Evolutionary conservation across 92 coral and sea anemone genomes (phyloP), one percentile per base, ranked within the genome.

Genomic region (Parazoanthus atlanticus): DNA sequence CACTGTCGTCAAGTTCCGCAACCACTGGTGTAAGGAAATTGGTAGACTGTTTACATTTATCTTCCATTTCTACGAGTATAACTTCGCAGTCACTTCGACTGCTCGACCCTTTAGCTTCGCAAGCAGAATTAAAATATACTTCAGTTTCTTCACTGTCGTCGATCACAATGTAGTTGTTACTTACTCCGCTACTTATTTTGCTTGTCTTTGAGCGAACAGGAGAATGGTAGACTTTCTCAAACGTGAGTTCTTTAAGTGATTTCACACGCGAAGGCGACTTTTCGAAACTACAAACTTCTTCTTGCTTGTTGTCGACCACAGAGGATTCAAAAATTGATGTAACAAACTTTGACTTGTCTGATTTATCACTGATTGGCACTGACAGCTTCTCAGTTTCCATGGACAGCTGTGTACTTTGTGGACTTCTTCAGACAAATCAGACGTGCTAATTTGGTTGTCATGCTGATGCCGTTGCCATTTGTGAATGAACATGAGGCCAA

Each of bases 381-480:
- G 52, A 19, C 47, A 75, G 79, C 64, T 70, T 46, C 61, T 54
- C 71, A 28, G 56, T 40, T 80, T 80, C 84, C 84, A 80, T 80
- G 4, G 43, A 54, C 71, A 28, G 76, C 76, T 72, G 38, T 40
- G 46, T 33, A 6, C 47, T 74, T 73, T 16, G 21, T 11, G 7
- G 77, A 12, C 54, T 43, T 77, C 81, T 77, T 25, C 61, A 41
- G 58, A 26, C 29, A 16, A 76, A 76, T 25, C 26, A 38, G 52
- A 40, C 33, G 52, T 76, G 26, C 19, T 19, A 76, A 30, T 29
- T 30, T 30, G 76, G 28, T 61, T 61, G 69, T 16, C 66, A n/a
- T 7, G 65, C 23, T 13, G n/a, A 5, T 5, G 69, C 69, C 69
- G 69, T 13, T 10, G 52, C 79, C 21, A 32, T 21, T 28, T 74